Evolutionary conservation across 2,113 vertebrate genomes (phyloP).

Genomic region (Rhineura floridana): DNA sequence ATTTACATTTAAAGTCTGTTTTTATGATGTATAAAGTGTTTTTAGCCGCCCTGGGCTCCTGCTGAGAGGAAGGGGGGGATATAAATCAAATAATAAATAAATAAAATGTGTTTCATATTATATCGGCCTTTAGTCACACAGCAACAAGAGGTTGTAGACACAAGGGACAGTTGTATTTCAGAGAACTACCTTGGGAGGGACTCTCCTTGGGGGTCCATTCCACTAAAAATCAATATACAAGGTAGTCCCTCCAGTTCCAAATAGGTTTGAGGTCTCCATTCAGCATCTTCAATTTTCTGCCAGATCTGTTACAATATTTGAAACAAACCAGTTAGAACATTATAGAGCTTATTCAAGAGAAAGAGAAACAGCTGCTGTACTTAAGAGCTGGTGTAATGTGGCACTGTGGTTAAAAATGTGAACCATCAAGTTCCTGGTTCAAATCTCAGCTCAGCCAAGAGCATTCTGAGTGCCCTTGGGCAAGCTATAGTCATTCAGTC

Average conservation of each 20-base stretch:
- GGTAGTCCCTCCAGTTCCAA: constrained; percentile 94
- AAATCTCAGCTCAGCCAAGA: background rate
- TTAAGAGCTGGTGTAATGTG: background rate
- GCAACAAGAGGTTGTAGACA: background rate
- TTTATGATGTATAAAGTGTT: no score
- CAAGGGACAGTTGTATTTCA: no score
- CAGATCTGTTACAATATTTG: constrained; percentile 77
- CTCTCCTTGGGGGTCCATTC: constrained; percentile 92
- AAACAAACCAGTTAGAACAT: constrained; percentile 2
- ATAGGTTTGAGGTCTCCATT: constrained; percentile 93
- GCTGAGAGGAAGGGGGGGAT: no score
- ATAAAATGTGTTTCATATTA: no score
- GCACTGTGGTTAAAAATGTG: background rate
- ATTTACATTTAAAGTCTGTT: no score
- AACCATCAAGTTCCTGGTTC: background rate
- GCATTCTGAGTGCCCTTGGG: background rate
- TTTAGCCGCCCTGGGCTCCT: no score
- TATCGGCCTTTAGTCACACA: background rate
- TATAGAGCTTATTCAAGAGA: background rate
- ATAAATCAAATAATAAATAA: no score
- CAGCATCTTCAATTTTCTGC: constrained; percentile 91
- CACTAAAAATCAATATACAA: constrained; percentile 94
- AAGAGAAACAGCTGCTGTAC: background rate
- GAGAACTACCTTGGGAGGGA: constrained; percentile 93
- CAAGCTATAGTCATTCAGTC: background rate